Base-by-base conservation (phyloP, 2,888 invertebrate genomes). In the Belgica antarctica region DNA sequence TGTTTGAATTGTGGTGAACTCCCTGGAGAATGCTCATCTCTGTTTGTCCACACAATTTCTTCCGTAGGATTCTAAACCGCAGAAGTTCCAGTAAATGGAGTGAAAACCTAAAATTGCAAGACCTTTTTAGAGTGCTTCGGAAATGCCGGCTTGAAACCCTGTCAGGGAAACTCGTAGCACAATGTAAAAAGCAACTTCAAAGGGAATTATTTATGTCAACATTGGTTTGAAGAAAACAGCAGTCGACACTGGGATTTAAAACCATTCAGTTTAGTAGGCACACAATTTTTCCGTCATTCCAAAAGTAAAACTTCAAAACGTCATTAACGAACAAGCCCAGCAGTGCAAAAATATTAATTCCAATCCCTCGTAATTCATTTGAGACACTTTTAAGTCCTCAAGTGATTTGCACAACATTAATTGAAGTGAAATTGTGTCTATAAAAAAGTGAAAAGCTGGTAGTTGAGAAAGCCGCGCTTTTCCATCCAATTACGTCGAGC, bases 11-110 rank as follows among this genome's bases (percentile, higher is more conserved):
- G n/a, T n/a, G 1, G 15, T 24, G 15, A 36, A 34, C 34, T 34
- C 12, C 7, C 34, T 34, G 17, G 7, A 47, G 15, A 47, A 10
- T 8, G 10, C 15, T 47, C 17, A n/a, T 41, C 12, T 65, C 46
- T 65, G 46, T 65, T 65, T 65, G 46, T 65, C 46, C 65, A 46
- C 66, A 66, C 66, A 66, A 66, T 47, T 47, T 66, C 47, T 10
- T 41, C 27, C 46, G n/a, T 15, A 41, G 15, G 15, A 41, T 15
- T 41, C 41, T 7, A 52, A 52, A 22, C 52, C 52, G 52, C 52
- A 52, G 52, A 52, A 52, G 7, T 12, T 7, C 22, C 5, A 22
- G n/a, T n/a, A 34, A 34, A 34, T 5, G 41, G 15, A 41, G 41
- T 41, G 41, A 12, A 41, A 41, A 41, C 15, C 15, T 41, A 41